Base-by-base conservation (phyloP, 1,140 invertebrate genomes). In the Condylostylus longicornis region DNA sequence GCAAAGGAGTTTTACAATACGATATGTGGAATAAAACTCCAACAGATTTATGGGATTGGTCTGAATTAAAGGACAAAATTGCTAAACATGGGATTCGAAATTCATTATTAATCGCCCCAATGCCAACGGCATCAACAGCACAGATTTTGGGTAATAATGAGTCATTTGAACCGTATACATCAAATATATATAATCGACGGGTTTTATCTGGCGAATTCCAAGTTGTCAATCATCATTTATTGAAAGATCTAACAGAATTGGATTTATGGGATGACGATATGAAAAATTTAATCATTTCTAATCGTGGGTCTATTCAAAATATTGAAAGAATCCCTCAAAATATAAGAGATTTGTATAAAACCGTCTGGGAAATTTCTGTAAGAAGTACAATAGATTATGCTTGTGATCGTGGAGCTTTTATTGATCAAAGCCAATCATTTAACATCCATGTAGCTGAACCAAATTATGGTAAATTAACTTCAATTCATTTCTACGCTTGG, bases 101-200 rank as follows among this genome's bases (percentile, higher is more conserved):
- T 68, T 95, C 89, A 12, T 66, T 99, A 7, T 65, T 99, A 3
- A 46, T 98, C 32, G 93, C 96, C 1, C 93, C 94, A 1, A 99
- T 98, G 95, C 96, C 95, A 2, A 99, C 95, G 10, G 94, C 95
- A 10, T 97, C 93, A 2, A 99, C 96, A 1, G 94, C 96, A 5
- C 95, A 98, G 66, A 99, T 99, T 54, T 70, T 99, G 20, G 96
- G 95, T 10, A 98, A 98, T 52, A 98, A 98, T 62, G 94, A 99
- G 64, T 89, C 89, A 1, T 87, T 98, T 54, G 96, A 99, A 64
- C 88, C 95, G 0, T 98, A 96, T 56, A 98, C 93, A 1, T 94
- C 83, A 13, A 99, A 99, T 54, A 88, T 98, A 45, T 99, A 98
- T 54, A 79, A 80, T 17, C 68, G 95, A 44, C 69, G 95, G 33